phyloP scores from a whole-genome alignment of 92 coral and sea anemone genomes.

The Palythoa grandiflora region DNA sequence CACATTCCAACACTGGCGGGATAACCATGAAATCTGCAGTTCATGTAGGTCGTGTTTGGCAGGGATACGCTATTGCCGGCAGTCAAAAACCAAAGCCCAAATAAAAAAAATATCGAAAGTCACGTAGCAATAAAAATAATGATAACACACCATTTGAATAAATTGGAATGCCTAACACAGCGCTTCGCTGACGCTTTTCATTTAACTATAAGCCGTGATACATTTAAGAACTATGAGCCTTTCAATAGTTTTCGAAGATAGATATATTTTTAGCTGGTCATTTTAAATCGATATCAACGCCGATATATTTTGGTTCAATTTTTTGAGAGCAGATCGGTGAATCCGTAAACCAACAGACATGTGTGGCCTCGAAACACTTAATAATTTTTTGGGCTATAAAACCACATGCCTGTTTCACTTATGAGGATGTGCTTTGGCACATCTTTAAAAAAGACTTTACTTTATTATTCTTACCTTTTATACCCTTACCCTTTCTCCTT shows the following conservation, averaged over 20 bases:
- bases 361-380: too few species aligned
- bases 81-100: background rate
- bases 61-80: background rate
- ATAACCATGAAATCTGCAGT: background rate
- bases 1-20: background rate
- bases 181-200: background rate
- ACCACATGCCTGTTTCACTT: too few species aligned
- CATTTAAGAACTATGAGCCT: background rate
- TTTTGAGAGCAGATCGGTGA: background rate
- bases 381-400: too few species aligned
- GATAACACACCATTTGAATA: background rate
- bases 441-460: too few species aligned
- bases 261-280: background rate
- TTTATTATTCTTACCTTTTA: background rate
- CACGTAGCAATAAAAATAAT: background rate
- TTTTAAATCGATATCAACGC: background rate
- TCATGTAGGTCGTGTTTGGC: background rate
- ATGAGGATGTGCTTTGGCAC: too few species aligned
- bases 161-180: background rate
- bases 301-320: background rate
- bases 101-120: too few species aligned
- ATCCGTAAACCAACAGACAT: background rate
- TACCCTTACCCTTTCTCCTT: background rate
- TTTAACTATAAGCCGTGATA: background rate
- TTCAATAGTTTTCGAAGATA: background rate